These are phyloP conservation scores for Sciurus vulgaris DNA, from an alignment of 2,797 vertebrate species.

Conservation along the genomic window DNA sequence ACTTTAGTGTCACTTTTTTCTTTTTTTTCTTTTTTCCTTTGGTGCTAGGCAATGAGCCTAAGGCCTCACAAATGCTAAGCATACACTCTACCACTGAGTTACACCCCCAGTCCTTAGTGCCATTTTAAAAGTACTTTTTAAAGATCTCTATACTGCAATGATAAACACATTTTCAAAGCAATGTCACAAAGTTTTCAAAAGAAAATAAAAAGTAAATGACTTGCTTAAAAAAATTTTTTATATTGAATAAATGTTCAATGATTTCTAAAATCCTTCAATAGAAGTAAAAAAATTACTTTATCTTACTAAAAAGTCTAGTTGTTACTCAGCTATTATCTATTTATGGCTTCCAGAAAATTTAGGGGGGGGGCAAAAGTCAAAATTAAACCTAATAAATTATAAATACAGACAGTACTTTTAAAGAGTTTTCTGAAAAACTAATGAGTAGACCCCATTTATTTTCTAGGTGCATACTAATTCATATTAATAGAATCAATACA, in stretches of 20 bases:
- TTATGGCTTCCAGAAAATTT: constrained; percentile 26
- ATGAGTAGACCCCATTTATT: background rate
- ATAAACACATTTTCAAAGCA: constrained; percentile 28
- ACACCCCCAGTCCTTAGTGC: background rate
- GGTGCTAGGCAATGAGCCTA: background rate
- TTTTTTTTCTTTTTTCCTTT: background rate
- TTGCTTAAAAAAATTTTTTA: background rate
- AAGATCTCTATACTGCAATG: background rate
- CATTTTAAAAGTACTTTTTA: constrained; percentile 8
- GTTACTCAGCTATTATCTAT: background rate
- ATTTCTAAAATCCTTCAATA: constrained; percentile 23
- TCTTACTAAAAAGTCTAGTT: background rate
- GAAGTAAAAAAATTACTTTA: background rate
- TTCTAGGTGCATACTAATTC: background rate
- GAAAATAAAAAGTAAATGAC: background rate
- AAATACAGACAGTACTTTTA: background rate
- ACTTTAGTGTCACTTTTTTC: background rate
- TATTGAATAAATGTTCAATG: background rate
- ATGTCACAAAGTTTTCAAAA: constrained; percentile 2
- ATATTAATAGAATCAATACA: background rate
- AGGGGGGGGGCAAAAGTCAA: too few species aligned
- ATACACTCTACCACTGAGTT: too few species aligned
- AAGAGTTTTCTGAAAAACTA: constrained; percentile 17
- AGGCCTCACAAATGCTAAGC: background rate
- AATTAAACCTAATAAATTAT: constrained; percentile 14